Conservation (phyloP, 2,113 vertebrate genomes). For the Polyodon spathula region DNA sequence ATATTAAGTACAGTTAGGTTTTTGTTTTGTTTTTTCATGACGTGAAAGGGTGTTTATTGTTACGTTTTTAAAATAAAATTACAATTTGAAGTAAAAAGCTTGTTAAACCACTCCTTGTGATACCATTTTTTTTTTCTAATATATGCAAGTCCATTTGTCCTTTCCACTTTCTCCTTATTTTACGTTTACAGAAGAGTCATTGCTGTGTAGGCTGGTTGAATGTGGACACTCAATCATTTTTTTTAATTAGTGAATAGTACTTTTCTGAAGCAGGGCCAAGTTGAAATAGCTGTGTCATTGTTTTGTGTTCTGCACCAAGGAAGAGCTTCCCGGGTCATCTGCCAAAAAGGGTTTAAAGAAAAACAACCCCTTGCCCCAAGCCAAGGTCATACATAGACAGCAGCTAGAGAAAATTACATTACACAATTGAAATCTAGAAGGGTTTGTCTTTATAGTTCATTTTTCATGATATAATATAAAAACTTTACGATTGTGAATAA, state of each 20-base stretch:
- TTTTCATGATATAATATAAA: neutral
- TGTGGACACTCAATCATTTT: constrained; percentile 28
- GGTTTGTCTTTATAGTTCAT: neutral
- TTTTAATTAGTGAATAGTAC: constrained; percentile 35
- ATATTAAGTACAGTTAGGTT: no score
- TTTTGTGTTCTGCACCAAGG: constrained; percentile 15
- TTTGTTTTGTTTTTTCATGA: no score
- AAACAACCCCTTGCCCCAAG: no score
- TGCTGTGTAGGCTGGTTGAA: constrained; percentile 23
- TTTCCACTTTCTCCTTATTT: constrained; percentile 6
- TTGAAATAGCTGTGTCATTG: constrained; percentile 22
- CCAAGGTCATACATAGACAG: no score
- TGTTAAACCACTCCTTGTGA: no score
- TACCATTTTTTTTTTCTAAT: no score
- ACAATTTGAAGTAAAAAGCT: no score
- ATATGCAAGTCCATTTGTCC: no score
- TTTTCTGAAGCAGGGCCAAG: constrained; percentile 30
- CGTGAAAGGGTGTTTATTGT: no score
- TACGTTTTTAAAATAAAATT: no score
- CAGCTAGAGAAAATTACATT: no score
- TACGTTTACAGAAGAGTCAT: constrained; percentile 19
- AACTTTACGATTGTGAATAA: neutral
- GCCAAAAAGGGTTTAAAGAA: no score
- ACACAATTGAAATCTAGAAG: neutral
- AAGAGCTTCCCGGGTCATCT: constrained; percentile 15